Percentiles rank a stretch among this genome's conserved stretches.
Conservation (phyloP, 1,140 invertebrate species). For the Piezodorus guildinii region DNA sequence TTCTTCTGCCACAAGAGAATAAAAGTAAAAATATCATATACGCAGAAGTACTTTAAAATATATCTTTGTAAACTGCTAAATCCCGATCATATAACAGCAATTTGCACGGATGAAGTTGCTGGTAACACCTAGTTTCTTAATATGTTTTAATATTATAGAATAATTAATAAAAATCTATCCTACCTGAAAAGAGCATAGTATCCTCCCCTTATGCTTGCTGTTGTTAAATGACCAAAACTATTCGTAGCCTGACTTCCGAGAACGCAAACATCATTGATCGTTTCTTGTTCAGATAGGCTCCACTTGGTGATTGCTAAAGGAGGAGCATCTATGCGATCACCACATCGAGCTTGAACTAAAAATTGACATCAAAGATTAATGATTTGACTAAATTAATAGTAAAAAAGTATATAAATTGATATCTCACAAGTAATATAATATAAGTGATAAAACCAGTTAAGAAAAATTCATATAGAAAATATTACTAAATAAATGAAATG, state of each 20-base stretch:
- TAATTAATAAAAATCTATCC: neutral
- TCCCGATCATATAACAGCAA: no score
- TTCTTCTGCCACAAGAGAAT: no score
- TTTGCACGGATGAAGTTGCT: no score
- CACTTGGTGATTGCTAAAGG: conserved; percentile 68
- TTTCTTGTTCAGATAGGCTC: conserved; percentile 63
- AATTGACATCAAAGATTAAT: conserved; percentile 25
- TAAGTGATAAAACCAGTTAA: no score
- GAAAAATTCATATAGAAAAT: no score
- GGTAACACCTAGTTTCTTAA: no score
- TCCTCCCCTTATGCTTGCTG: conserved; percentile 66
- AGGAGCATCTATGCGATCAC: conserved; percentile 43
- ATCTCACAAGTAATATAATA: no score
- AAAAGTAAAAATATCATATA: no score
- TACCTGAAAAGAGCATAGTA: conserved; percentile 51
- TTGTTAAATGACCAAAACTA: conserved; percentile 76
- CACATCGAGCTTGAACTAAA: conserved; percentile 58
- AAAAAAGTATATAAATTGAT: neutral
- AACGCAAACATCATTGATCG: conserved; percentile 63
- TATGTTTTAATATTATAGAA: no score
- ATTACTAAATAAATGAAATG: no score
- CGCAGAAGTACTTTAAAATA: no score
- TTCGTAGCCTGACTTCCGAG: conserved; percentile 62
- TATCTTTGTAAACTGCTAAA: no score
- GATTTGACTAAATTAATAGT: neutral